Percentiles rank a stretch among this genome's conserved stretches.
Evolutionary conservation across 1,140 invertebrate genomes (phyloP).

Genomic region (Myzus persicae): DNA sequence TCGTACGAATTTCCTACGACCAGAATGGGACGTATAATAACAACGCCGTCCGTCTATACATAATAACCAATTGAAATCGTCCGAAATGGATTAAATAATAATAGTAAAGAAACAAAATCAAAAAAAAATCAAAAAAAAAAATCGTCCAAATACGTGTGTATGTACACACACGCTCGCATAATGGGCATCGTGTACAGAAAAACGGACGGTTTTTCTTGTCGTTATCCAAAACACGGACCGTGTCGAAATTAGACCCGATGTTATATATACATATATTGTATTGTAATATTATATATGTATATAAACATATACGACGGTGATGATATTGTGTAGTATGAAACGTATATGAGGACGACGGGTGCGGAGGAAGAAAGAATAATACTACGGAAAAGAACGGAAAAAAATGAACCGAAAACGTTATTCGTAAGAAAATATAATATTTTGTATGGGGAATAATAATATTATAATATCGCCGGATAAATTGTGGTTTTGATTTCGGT

Average conservation of each 20-base stretch:
- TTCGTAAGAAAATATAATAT: conserved; percentile 18
- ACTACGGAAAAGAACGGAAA: conserved; percentile 4
- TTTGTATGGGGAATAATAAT: not conserved
- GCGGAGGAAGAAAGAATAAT: not conserved
- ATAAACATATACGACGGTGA: not conserved
- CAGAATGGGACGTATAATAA: not conserved
- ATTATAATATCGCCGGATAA: conserved; percentile 39
- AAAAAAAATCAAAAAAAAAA: conserved; percentile 40
- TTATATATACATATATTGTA: not conserved
- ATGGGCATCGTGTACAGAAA: conserved; percentile 23
- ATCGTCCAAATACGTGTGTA: not conserved
- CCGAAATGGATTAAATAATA: conserved; percentile 28
- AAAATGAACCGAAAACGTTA: not conserved
- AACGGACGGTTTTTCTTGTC: conserved; percentile 33
- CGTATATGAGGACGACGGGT: not conserved
- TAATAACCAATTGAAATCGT: conserved; percentile 24
- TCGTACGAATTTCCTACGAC: not conserved
- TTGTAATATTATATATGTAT: not conserved
- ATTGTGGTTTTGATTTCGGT: conserved; percentile 55
- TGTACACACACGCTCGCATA: not conserved
- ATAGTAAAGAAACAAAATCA: not conserved
- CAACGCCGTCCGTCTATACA: not conserved
- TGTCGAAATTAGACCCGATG: conserved; percentile 42
- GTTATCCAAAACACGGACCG: conserved; percentile 51
- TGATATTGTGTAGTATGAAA: not conserved